Evolutionary conservation across 2,797 vertebrate genomes (phyloP).

Genomic region (Nasua narica): DNA sequence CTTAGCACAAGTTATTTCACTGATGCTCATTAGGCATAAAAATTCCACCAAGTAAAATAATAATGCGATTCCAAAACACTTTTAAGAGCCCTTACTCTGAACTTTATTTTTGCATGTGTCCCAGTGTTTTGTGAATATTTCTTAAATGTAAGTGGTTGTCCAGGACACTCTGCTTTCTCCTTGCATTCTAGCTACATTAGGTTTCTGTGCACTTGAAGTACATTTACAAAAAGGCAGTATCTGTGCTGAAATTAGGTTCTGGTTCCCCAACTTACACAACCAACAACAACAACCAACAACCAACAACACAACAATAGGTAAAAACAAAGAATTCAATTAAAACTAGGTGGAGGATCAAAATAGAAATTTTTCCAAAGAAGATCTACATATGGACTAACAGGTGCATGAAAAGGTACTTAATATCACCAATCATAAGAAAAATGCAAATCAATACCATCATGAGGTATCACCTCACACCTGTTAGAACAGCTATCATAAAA

Average conservation of each 20-base stretch:
- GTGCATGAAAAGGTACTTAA: background rate
- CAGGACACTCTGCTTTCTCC: background rate
- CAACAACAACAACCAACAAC: too few species aligned
- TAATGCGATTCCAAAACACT: background rate
- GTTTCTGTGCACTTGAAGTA: background rate
- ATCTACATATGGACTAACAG: background rate
- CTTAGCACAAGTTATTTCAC: background rate
- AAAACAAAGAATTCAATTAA: background rate
- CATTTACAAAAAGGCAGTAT: background rate
- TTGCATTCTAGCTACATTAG: background rate
- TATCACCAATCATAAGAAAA: background rate
- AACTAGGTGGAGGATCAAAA: background rate
- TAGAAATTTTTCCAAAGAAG: background rate
- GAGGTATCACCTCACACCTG: background rate
- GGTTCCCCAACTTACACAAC: background rate
- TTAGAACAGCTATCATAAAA: background rate
- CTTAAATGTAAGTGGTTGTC: background rate
- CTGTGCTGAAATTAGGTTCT: background rate
- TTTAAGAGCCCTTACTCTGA: background rate
- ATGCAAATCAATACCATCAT: background rate
- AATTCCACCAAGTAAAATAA: background rate
- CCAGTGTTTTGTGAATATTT: background rate
- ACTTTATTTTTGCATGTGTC: background rate
- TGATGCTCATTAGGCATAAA: background rate
- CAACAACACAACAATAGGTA: too few species aligned